A percentile compares a stretch with the other conserved stretches of the same genome.
These are phyloP conservation scores for Mya arenaria DNA, from an alignment of 1,140 invertebrate species.

Conservation along the genomic window DNA sequence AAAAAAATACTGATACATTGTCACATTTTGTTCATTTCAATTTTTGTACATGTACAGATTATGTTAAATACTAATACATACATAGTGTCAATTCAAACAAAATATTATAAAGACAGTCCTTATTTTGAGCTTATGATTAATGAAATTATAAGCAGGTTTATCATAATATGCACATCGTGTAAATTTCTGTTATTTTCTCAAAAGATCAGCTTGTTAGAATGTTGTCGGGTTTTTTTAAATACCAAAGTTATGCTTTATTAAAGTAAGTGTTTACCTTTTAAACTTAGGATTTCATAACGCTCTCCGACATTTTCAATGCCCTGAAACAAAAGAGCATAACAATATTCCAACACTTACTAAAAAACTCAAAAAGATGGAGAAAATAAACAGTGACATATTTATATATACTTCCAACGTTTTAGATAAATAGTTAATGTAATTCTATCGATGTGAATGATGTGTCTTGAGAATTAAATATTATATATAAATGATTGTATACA, in stretches of 20 bases:
- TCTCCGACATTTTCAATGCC: slow-evolving; percentile 70
- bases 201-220: background rate
- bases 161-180: background rate
- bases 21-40: too few relatives aligned
- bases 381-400: background rate
- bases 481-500: background rate
- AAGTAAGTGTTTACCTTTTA: slow-evolving; percentile 67
- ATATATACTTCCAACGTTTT: background rate
- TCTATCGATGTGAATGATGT: background rate
- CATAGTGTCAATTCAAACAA: background rate
- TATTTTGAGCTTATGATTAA: background rate
- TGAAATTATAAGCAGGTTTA: background rate
- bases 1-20: too few relatives aligned
- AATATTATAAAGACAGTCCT: background rate
- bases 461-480: background rate
- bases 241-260: background rate
- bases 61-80: too few relatives aligned
- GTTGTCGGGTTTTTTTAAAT: background rate
- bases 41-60: too few relatives aligned
- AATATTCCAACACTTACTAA: background rate
- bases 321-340: slow-evolving; percentile 57
- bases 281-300: slow-evolving; percentile 72
- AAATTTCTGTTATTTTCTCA: background rate
- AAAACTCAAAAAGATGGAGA: background rate
- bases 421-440: background rate